Base-by-base conservation (phyloP, 2,888 invertebrate genomes). In the Clepsis dumicolana region DNA sequence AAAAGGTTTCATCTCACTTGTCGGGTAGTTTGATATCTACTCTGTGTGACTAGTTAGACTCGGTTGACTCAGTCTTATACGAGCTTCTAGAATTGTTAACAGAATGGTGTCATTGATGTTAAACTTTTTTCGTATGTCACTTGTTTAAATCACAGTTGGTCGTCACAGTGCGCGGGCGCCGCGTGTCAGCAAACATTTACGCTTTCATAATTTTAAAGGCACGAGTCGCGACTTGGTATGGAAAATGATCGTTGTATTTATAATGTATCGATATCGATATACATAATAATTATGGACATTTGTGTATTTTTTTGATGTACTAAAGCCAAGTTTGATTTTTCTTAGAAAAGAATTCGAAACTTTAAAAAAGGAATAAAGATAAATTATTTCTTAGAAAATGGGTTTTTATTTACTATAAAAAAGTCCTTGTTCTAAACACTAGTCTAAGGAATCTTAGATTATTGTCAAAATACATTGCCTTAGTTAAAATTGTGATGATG, bases 301-400 rank as follows among this genome's bases (percentile, higher is more conserved):
- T 91, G 90, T 93, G 91, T 93, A 92, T 90, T 93, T 91, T 90
- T 92, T 93, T 88, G 83, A 90, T 93, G 93, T 93, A 90, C 88
- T 90, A 91, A 91, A 91, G 88, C 90, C 85, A 92, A 91, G 88
- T 91, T 93, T 92, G 90, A 89, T 92, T 93, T 88, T 88, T 89
- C 89, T 91, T 92, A 93, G 91, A 89, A 89, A 90, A 90, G 88
- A 92, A 88, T 88, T 91, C 87, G 88, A 91, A 90, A 92, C 87
- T 90, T 90, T 77, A 82, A 90, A 89, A 90, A 91, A 89, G 89
- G 88, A 90, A 90, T 90, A 92, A 92, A 93, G 83, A 82, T 84
- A 89, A 91, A 92, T 92, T 93, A 92, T 92, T 93, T 93, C 92
- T 91, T 92, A 90, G 56, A 65, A 53, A 53, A 44, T 38, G 52